Evolutionary conservation across 2,888 invertebrate species (phyloP), one percentile per base, ranked within the genome.

Genomic region (Sacculina carcini): DNA sequence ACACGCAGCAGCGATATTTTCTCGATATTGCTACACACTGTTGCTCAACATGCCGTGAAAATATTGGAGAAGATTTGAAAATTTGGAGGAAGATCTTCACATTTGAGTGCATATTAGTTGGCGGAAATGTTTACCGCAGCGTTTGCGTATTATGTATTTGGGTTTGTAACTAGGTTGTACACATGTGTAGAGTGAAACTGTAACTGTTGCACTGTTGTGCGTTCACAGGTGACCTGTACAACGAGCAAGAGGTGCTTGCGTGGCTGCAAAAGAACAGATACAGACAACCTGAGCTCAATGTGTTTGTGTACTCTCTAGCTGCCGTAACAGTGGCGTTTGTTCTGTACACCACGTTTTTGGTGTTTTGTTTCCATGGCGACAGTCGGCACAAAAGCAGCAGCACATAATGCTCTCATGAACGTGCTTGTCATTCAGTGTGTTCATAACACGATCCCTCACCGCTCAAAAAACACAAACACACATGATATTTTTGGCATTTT

Each of bases 231-330:
- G 82, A 86, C 60, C 66, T 87, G 55, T 74, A 78, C 65, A 77
- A 76, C 48, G 87, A 86, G 66, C 74, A 76, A 6, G 84, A 85
- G 64, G 86, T 89, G 19, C 68, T 89, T 56, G 87, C 87, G 60
- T 89, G 89, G 89, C 69, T 89, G 58, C 75, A 85, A 59, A 89
- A 87, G 68, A 87, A 89, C 65, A 75, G 89, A 59, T 89, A 85
- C 71, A 75, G 86, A 49, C 86, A 86, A 62, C 87, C 89, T 0
- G 89, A 89, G 65, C 67, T 89, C 40, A 89, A 86, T 64, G 76
- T 89, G 59, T 89, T 89, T 66, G 89, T 89, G 87, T 89, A 87
- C 65, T 84, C 83, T 49, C 70, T 87, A 60, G 76, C 85, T 63
- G 84, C 85, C 23, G 75, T 89, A 57, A 78, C 81, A 51, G 70